phyloP scores from a whole-genome alignment of 2,797 vertebrate genomes.

The Sylvia borin region DNA sequence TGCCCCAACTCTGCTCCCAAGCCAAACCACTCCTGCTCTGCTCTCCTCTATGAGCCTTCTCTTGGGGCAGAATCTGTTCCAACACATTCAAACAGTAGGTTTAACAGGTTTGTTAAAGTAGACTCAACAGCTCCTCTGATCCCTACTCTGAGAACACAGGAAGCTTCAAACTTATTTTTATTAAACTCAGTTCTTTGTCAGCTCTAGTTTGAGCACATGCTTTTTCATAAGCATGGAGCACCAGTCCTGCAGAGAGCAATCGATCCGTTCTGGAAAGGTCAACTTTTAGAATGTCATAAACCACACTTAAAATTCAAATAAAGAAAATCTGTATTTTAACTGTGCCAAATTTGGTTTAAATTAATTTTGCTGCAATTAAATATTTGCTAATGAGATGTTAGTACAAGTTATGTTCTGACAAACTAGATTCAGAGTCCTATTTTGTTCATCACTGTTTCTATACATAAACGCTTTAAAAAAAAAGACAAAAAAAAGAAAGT shows the following conservation, averaged over 20 bases:
- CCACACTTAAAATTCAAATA: not conserved
- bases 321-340: not conserved
- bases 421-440: not conserved
- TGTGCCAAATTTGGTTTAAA: not conserved
- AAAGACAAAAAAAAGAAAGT: not conserved
- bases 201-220: not conserved
- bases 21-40: constrained; percentile 1
- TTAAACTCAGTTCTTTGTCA: not conserved
- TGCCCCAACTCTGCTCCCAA: constrained; percentile 2
- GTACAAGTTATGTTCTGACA: not conserved
- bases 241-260: not conserved
- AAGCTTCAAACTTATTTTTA: not conserved
- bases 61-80: constrained; percentile 40
- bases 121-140: not conserved
- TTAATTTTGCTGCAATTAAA: not conserved
- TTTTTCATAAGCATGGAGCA: not conserved
- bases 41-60: constrained; percentile 10
- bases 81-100: constrained; percentile 39
- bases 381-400: not conserved
- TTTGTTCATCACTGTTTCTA: not conserved
- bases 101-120: not conserved
- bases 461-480: not conserved
- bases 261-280: not conserved
- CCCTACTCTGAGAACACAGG: not conserved
- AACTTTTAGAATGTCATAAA: not conserved